Conservation (phyloP, 2,797 vertebrate species). For the Steatocranus sp. region DNA sequence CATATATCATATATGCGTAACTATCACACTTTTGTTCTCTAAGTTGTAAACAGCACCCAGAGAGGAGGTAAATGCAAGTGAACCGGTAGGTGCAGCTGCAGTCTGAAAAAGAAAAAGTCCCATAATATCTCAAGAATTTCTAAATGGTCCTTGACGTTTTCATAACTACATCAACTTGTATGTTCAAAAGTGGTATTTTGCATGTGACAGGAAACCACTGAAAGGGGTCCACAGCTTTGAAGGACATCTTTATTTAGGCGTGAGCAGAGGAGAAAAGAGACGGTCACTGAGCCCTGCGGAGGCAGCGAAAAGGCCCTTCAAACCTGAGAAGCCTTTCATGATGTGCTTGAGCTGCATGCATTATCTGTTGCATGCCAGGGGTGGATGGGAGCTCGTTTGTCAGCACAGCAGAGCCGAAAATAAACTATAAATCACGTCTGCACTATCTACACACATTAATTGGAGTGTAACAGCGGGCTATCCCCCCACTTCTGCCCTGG, state of each 20-base stretch:
- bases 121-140: slow-evolving; percentile 47
- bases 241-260: slow-evolving; percentile 58
- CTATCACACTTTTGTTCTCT: neutral
- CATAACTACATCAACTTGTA: slow-evolving; percentile 31
- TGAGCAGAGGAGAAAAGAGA: slow-evolving; percentile 30
- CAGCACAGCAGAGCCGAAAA: slow-evolving; percentile 41
- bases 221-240: slow-evolving; percentile 36
- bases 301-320: slow-evolving; percentile 21
- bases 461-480: slow-evolving; percentile 67
- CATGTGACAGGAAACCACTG: slow-evolving; percentile 25
- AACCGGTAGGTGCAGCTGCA: slow-evolving; percentile 30
- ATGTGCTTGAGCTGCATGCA: slow-evolving; percentile 60
- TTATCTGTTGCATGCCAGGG: slow-evolving; percentile 60
- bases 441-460: slow-evolving; percentile 69
- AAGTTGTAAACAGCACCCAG: neutral
- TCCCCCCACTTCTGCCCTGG: slow-evolving; percentile 10
- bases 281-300: slow-evolving; percentile 12
- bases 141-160: slow-evolving; percentile 58
- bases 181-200: slow-evolving; percentile 24
- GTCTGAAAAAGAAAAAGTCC: slow-evolving; percentile 11
- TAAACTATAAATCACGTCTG: slow-evolving; percentile 68
- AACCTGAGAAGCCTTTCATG: slow-evolving; percentile 43
- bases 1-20: neutral
- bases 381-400: slow-evolving; percentile 53
- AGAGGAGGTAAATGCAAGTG: neutral